Percentiles rank a stretch among this genome's conserved stretches.
These are phyloP conservation scores for Prosapia bicincta DNA, from an alignment of 2,888 invertebrate genomes.

Conservation along the genomic window DNA sequence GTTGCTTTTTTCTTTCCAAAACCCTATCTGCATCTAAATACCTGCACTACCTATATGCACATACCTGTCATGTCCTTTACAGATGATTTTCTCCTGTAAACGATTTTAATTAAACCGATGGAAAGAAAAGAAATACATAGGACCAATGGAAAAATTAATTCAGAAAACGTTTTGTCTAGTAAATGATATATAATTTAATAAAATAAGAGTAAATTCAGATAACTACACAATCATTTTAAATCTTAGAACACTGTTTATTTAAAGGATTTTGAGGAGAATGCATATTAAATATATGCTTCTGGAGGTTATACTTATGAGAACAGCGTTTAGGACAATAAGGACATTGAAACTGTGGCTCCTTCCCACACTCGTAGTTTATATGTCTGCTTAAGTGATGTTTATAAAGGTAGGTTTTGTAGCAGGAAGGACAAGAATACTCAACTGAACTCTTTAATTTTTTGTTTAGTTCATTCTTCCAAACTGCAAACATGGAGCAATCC, in stretches of 20 bases:
- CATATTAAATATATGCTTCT: constrained; percentile 20
- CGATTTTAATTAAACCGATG: too few species aligned
- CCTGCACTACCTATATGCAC: too few species aligned
- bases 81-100: too few species aligned
- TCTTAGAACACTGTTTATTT: too few species aligned
- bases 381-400: constrained; percentile 39
- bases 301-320: constrained; percentile 29
- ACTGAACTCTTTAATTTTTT: not conserved
- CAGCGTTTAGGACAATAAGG: constrained; percentile 36
- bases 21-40: too few species aligned
- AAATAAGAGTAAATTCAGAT: too few species aligned
- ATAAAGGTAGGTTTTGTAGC: constrained; percentile 27
- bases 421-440: constrained; percentile 16
- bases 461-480: not conserved
- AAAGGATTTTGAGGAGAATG: not conserved
- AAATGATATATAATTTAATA: too few species aligned
- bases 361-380: constrained; percentile 48
- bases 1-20: too few species aligned
- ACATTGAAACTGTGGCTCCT: constrained; percentile 40
- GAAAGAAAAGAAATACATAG: too few species aligned
- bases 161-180: too few species aligned
- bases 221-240: not conserved
- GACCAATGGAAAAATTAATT: too few species aligned
- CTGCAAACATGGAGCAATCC: not conserved
- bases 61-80: too few species aligned